Base-by-base conservation (phyloP, 1,140 invertebrate genomes). In the Vanessa tameamea region DNA sequence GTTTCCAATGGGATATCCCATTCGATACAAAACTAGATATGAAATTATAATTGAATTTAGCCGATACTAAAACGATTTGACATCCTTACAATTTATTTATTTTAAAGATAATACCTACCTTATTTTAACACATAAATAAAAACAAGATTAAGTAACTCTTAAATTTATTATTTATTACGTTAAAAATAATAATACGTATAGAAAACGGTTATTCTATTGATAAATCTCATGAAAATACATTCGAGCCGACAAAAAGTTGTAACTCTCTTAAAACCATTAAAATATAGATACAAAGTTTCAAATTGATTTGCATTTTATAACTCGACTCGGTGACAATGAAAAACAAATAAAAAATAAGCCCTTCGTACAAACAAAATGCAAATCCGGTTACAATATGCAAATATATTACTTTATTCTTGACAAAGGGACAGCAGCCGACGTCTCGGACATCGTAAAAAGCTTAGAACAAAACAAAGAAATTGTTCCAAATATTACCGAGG, bases 371-470 rank as follows among this genome's bases (percentile, higher is more conserved):
- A 74, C 76, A 83, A 84, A 87, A 89, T 88, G 85, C 86, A 87
- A 89, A 89, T 89, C 81, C 71, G 71, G 76, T 79, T 82, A 84
- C 80, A 87, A 82, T 90, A 91, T 91, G 88, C 88, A 91, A 91
- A 91, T 89, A 79, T 81, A 85, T 82, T 80, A 75, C 71, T 83
- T 69, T 75, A 16, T 66, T 23, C 16, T 20, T 43, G 63, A 86
- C 83, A 86, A 88, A 82, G 77, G 80, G 68, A 71, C 78, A 80
- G 72, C 81, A 78, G 78, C 82, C 80, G 78, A 77, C 80, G 64
- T 78, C 69, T 78, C 20, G 80, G 26, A 72, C 59, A 72, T 85
- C 80, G 79, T 91, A 90, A 91, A 91, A 90, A 87, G 83, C 81
- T 87, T 87, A 84, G 75, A 83, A 82, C 81, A 63, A 71, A 47